Conservation (phyloP, 2,888 invertebrate genomes). For the Epicampocera succincta region DNA sequence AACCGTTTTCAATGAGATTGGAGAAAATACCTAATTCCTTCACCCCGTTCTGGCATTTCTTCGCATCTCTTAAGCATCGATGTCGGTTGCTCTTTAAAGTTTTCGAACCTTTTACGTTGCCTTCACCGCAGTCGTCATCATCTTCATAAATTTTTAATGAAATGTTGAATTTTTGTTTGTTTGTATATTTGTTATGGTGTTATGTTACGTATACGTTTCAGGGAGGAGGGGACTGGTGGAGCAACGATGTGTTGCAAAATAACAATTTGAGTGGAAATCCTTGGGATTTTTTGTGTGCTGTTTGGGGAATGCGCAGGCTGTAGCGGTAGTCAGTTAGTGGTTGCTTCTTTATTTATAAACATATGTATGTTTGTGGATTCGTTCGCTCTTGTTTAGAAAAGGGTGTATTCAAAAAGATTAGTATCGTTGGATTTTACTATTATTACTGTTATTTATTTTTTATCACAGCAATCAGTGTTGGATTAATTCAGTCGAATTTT, state of each 20-base stretch:
- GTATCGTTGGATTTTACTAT: neutral
- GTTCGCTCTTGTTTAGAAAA: neutral
- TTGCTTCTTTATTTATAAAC: slow-evolving; percentile 46
- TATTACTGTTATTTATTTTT: neutral
- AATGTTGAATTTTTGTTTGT: slow-evolving; percentile 47
- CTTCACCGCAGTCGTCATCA: slow-evolving; percentile 25
- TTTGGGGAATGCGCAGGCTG: slow-evolving; percentile 13
- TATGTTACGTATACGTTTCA: slow-evolving; percentile 51
- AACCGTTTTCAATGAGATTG: slow-evolving; percentile 43
- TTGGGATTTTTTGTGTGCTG: neutral
- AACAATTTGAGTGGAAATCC: slow-evolving; percentile 21
- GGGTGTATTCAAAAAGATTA: neutral
- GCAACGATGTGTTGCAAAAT: slow-evolving; percentile 50
- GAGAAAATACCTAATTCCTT: neutral
- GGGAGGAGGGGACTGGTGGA: neutral
- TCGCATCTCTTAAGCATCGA: slow-evolving; percentile 17
- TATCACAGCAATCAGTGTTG: too few species aligned
- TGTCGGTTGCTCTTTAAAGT: slow-evolving; percentile 16
- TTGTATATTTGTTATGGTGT: slow-evolving; percentile 39
- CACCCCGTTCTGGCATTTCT: too few species aligned
- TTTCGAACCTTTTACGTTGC: slow-evolving; percentile 25
- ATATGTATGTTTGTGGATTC: slow-evolving; percentile 16
- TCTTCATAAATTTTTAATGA: slow-evolving; percentile 67
- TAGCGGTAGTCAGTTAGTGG: slow-evolving; percentile 54
- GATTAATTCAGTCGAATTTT: too few species aligned